Conservation (phyloP, 2,797 vertebrate species). For the Loris lydekkerianus region DNA sequence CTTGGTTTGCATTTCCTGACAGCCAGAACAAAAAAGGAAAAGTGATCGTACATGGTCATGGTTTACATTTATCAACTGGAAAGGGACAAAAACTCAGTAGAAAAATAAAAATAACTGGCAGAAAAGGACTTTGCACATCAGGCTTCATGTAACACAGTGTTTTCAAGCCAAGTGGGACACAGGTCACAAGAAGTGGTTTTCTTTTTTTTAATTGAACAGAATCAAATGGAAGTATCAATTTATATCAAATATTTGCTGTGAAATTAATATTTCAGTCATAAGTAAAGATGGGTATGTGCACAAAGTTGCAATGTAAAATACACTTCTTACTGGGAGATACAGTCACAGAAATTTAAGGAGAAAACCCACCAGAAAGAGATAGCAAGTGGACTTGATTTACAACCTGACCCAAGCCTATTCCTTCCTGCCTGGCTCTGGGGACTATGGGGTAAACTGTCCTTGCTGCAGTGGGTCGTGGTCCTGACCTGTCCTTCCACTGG, state of each 20-base stretch:
- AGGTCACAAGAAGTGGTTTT: conserved; percentile 30
- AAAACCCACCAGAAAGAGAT: background rate
- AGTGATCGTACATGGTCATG: background rate
- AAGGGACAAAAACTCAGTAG: background rate
- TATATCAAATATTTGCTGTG: conserved; percentile 32
- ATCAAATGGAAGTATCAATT: conserved; percentile 28
- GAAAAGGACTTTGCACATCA: background rate
- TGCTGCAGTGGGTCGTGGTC: background rate
- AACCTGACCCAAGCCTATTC: background rate
- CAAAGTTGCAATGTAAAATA: background rate
- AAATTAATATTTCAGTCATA: conserved; percentile 45
- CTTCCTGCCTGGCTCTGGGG: background rate
- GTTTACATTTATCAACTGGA: conserved; percentile 9
- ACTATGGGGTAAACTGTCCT: background rate
- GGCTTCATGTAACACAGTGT: background rate
- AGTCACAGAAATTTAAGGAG: conserved; percentile 10
- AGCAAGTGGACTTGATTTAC: background rate
- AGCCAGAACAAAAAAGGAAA: conserved; percentile 58
- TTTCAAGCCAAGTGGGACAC: conserved; percentile 51
- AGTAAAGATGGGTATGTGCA: background rate
- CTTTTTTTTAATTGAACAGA: conserved; percentile 53
- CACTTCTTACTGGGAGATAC: conserved; percentile 9
- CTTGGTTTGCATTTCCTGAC: conserved; percentile 27
- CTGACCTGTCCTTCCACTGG: background rate
- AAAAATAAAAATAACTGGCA: conserved; percentile 51